phyloP scores from a whole-genome alignment of 2,888 invertebrate genomes.

The Mythimna ferrago region DNA sequence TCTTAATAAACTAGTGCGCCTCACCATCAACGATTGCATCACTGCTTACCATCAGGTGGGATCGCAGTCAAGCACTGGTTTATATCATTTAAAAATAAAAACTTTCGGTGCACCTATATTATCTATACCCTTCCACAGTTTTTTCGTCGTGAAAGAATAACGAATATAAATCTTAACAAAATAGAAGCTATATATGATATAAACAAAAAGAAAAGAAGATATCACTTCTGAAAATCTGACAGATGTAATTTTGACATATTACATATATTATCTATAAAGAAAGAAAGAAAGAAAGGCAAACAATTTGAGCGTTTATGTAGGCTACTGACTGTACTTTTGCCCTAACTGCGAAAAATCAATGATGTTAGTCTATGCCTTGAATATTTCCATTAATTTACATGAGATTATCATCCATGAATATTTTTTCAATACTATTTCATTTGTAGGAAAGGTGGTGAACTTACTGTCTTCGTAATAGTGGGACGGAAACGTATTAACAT shows the following conservation, averaged over 20 bases:
- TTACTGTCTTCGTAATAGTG: slow-evolving; percentile 40
- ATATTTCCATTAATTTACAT: slow-evolving; percentile 56
- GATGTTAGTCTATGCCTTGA: slow-evolving; percentile 30
- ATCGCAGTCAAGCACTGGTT: too few species aligned
- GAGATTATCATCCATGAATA: slow-evolving; percentile 66
- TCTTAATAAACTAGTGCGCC: too few species aligned
- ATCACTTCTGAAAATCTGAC: neutral
- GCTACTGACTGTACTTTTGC: slow-evolving; percentile 23
- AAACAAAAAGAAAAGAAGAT: neutral
- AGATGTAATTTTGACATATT: too few species aligned
- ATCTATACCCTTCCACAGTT: too few species aligned
- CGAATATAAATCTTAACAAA: neutral
- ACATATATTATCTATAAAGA: too few species aligned
- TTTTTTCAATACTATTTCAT: slow-evolving; percentile 62
- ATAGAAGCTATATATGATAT: neutral
- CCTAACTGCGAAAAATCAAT: slow-evolving; percentile 42
- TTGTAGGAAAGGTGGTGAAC: slow-evolving; percentile 62
- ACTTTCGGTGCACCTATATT: too few species aligned
- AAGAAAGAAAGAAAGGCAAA: too few species aligned
- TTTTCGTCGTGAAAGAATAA: too few species aligned
- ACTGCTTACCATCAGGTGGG: too few species aligned
- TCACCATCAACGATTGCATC: too few species aligned
- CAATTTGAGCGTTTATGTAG: neutral
- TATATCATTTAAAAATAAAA: too few species aligned
- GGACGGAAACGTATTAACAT: slow-evolving; percentile 58